A percentile compares a stretch with the other conserved stretches of the same genome.
Evolutionary conservation across 2,888 invertebrate genomes (phyloP).

Genomic region (Marasmarcha lunaedactyla): DNA sequence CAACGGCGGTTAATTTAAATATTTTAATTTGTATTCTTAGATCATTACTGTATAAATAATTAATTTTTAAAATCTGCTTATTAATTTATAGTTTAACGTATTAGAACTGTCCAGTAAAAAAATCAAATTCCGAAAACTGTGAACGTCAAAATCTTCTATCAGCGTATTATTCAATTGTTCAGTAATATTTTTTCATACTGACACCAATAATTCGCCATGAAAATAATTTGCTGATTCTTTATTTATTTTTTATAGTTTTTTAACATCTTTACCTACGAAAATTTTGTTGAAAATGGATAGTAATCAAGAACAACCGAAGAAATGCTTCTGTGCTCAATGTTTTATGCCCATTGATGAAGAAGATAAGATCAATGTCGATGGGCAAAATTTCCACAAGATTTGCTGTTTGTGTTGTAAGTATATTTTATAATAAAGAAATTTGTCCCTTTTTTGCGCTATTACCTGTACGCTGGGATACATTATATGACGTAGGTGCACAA

Average conservation of each 20-base stretch:
- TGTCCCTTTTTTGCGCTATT: not conserved
- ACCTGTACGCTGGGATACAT: too few species aligned
- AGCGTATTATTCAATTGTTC: constrained; percentile 15
- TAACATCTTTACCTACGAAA: constrained; percentile 18
- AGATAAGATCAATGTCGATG: constrained; percentile 48
- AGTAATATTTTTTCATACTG: constrained; percentile 21
- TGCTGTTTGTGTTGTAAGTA: constrained; percentile 59
- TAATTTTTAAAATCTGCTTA: too few species aligned
- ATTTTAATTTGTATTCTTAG: too few species aligned
- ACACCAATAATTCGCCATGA: constrained; percentile 28
- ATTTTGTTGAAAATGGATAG: constrained; percentile 34
- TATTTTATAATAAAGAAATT: not conserved
- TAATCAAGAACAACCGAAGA: constrained; percentile 37
- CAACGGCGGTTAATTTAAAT: too few species aligned
- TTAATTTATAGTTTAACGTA: too few species aligned
- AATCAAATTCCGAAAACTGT: not conserved
- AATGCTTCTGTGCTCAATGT: constrained; percentile 54
- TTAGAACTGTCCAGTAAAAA: not conserved
- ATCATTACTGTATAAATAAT: too few species aligned
- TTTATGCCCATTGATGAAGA: constrained; percentile 42
- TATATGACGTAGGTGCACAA: too few species aligned
- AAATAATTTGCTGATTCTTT: constrained; percentile 33
- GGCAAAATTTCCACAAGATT: constrained; percentile 46
- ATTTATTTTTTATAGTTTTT: constrained; percentile 11
- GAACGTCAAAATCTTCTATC: constrained; percentile 9